Evolutionary conservation across 1,140 invertebrate genomes (phyloP).

Genomic region (Oryzaephilus surinamensis): DNA sequence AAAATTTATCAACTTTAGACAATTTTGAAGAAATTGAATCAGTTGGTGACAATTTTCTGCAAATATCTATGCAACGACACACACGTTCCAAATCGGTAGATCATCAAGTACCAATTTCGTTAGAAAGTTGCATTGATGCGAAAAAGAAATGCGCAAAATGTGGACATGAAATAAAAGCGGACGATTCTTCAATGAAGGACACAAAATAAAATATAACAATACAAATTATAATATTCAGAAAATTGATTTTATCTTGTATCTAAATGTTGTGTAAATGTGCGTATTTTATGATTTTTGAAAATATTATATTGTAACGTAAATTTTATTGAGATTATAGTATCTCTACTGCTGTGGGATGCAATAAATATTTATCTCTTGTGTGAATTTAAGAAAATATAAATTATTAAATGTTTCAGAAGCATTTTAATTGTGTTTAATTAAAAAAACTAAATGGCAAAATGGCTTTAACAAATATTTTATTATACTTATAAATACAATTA

Average conservation of each 20-base stretch:
- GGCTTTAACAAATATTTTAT: constrained; percentile 3
- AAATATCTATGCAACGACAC: constrained; percentile 10
- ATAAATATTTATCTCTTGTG: constrained; percentile 8
- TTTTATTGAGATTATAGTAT: constrained; percentile 5
- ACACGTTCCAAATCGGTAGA: constrained; percentile 28
- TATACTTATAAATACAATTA: background rate
- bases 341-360: constrained; percentile 17
- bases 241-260: too few relatives aligned
- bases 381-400: constrained; percentile 3
- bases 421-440: background rate
- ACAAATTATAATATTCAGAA: too few relatives aligned
- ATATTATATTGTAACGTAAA: background rate
- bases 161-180: constrained; percentile 21
- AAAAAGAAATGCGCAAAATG: constrained; percentile 29
- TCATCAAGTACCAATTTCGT: constrained; percentile 19
- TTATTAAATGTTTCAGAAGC: too few relatives aligned
- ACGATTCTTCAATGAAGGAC: constrained; percentile 1
- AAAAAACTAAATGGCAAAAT: constrained; percentile 6
- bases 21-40: constrained; percentile 10
- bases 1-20: constrained; percentile 9
- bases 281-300: background rate
- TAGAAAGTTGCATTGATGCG: constrained; percentile 9
- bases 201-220: too few relatives aligned
- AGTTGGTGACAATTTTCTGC: constrained; percentile 12
- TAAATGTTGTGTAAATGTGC: background rate